Conservation (phyloP, 2,797 vertebrate species). For the Vultur gryphus region DNA sequence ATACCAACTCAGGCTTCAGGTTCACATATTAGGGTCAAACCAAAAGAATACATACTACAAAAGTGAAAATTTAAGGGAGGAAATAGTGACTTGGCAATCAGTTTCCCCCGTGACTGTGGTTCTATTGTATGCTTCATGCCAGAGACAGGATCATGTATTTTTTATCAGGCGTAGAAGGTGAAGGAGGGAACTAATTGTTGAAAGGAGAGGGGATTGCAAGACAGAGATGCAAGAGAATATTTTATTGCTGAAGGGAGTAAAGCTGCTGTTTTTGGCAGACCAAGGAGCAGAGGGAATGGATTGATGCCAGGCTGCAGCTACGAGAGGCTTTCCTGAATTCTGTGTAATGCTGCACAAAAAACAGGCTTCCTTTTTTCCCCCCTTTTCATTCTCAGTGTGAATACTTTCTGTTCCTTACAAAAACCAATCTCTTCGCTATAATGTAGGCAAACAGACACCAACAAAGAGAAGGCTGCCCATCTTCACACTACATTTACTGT, state of each 20-base stretch:
- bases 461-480: not conserved
- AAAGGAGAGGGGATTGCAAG: not conserved
- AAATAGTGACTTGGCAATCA: not conserved
- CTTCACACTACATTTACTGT: accelerated
- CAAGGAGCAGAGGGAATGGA: not conserved
- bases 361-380: not conserved
- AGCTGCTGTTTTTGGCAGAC: not conserved
- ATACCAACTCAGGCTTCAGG: not conserved
- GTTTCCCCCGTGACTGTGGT: not conserved
- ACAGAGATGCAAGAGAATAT: not conserved
- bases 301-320: not conserved
- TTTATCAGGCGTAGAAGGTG: not conserved
- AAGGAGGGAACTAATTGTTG: not conserved
- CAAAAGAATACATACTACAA: not conserved
- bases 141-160: not conserved
- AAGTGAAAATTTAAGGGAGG: not conserved
- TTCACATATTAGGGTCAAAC: not conserved
- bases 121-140: not conserved
- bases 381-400: not conserved
- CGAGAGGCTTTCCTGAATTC: not conserved
- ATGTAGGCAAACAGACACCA: not conserved
- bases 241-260: not conserved
- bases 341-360: not conserved
- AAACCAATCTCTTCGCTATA: accelerated
- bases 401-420: not conserved